phyloP scores from a whole-genome alignment of 2,797 vertebrate genomes.

The Alca torda region DNA sequence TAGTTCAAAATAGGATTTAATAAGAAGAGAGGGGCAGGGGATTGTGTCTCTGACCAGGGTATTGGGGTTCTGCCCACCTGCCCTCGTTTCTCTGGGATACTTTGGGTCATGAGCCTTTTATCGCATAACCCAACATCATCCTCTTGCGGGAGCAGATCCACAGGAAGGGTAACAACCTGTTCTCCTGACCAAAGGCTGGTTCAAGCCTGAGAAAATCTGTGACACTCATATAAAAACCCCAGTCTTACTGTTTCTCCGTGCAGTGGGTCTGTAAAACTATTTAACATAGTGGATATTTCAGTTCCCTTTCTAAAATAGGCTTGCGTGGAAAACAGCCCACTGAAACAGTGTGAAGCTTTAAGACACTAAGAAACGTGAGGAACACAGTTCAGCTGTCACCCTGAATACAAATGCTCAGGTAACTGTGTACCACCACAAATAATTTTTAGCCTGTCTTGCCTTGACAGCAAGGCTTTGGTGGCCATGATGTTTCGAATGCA shows the following conservation, averaged over 20 bases:
- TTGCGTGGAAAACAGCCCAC: background rate
- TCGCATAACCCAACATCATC: background rate
- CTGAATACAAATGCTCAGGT: background rate
- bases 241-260: background rate
- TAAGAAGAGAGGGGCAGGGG: background rate
- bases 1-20: background rate
- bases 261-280: background rate
- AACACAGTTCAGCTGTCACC: background rate
- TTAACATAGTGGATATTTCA: background rate
- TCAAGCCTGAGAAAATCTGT: background rate
- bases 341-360: background rate
- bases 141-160: background rate
- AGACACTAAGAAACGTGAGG: background rate
- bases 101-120: background rate
- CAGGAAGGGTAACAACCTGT: background rate
- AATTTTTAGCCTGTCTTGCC: background rate
- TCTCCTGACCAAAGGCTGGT: background rate
- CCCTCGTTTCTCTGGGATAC: background rate
- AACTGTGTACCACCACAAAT: background rate
- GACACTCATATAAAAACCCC: background rate
- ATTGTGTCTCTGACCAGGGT: background rate
- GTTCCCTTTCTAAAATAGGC: background rate
- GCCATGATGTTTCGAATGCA: background rate
- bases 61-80: background rate
- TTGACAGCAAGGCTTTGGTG: background rate